Base-by-base conservation (phyloP, 2,888 invertebrate species). In the Trissolcus brochymenae region DNA sequence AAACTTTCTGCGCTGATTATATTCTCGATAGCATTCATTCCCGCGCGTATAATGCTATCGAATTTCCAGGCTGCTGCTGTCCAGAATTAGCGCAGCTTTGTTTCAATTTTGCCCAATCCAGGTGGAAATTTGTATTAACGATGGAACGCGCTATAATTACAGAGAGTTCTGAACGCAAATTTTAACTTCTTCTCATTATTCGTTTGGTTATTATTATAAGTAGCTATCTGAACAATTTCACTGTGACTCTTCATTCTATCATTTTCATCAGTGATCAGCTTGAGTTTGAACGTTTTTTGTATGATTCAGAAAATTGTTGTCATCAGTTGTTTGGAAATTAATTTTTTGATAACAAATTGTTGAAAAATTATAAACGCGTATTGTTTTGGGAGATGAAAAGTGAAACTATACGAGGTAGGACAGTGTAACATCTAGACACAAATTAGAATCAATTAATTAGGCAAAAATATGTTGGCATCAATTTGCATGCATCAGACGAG, bases 1-100 rank as follows among this genome's bases (percentile, higher is more conserved):
- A 76, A 76, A 71, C 70, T 76, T 70, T 65, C 66, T 17, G 76
- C 71, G 71, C 40, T 78, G 70, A 59, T 67, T 75, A 67, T 72
- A 78, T 75, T 66, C 62, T 62, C 70, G 61, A 56, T 65, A 61
- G 60, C 68, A 65, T 70, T 67, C 57, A 40, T 56, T 53, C 29
- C 55, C 49, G 66, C 56, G 19, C 57, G 17, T 41, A 46, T 65
- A 60, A 66, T 70, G n/a, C 67, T 67, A 72, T 71, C 62, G 56
- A 67, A 54, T 67, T 76, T 72, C 57, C 57, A 40, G 29, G 29
- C n/a, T 35, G 61, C 72, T 21, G 59, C 66, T 50, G 54, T 68
- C 59, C 60, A 57, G 67, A 74, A 73, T 73, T 73, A 60, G 57
- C 65, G 49, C 67, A 40, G 21, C 51, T 19, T 35, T 16, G 60